Base-by-base conservation (phyloP, 2,888 invertebrate species). In the Ormyrus thymus region DNA sequence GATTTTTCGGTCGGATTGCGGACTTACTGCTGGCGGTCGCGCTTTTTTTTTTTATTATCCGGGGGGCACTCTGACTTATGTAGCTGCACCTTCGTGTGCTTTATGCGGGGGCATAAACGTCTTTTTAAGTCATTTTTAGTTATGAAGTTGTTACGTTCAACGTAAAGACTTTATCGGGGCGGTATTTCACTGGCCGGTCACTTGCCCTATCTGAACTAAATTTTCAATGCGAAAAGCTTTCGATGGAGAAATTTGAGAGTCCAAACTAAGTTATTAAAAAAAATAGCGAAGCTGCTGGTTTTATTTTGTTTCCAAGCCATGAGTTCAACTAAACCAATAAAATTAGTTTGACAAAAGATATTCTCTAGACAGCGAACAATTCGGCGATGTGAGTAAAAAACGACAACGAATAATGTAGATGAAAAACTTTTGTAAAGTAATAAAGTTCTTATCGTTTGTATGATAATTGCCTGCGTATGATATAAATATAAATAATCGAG, bases 381-480 rank as follows among this genome's bases (percentile, higher is more conserved):
- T 29, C 4, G 29, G 29, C 29, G 29, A 29, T 29, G 29, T 58
- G 43, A 66, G 43, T 13, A 68, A 43, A 65, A 15, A 29, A 51
- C 1, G 6, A 58, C 45, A 10, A 51, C 46, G 58, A 43, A 53
- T n/a, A 59, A 45, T 65, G 13, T 58, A 29, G 8, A 29, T n/a
- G 53, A 69, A n/a, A 70, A 62, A 68, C 46, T 69, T 71, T 80
- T 80, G 78, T 80, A 80, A 77, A 75, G 48, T 77, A 70, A 65
- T 64, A 43, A 72, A 66, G 58, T 69, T 76, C 73, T 78, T 75
- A 75, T 68, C 66, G 78, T 80, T 77, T 80, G 74, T 80, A 80
- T 78, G 51, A 80, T 78, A 78, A 78, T 72, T 75, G 74, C 80
- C 76, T 76, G 76, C 80, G 79, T 43, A 70, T 9, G 15, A 10